Base-by-base conservation (phyloP, 2,888 invertebrate genomes). In the Melitaea athalia region DNA sequence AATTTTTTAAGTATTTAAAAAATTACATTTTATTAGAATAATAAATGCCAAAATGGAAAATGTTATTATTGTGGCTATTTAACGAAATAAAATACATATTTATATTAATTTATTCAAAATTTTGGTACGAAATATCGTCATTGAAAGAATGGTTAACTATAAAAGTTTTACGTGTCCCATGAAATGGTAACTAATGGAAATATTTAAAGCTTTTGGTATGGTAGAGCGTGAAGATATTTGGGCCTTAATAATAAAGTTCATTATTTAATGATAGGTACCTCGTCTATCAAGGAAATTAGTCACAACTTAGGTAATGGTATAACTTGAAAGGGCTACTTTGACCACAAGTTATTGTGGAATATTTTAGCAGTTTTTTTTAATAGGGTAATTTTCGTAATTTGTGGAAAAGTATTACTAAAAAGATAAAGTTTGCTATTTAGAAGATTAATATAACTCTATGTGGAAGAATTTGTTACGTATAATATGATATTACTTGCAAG, bases 1-100 rank as follows among this genome's bases (percentile, higher is more conserved):
- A 55, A 50, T 50, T 15, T 5, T 50, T 50, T 8, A 50, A 50
- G 14, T 15, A 50, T 50, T 50, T 50, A n/a, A 50, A 55, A 55
- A 38, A 7, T 55, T 55, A n/a, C 33, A 53, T 7, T 8, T n/a
- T 24, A 53, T 12, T 10, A 53, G 12, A 31, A 53, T 15, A 7
- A 15, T 50, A 17, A 15, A n/a, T 47, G 6, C 3, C 47, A n/a
- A 47, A n/a, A 47, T 47, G 47, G 47, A 2, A 47, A 47, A 5
- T 14, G 5, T 6, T 11, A 47, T 14, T 5, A 47, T 3, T 47
- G 14, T 47, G n/a, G 14, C 0, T 15, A 50, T 10, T n/a, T n/a
- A n/a, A 49, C 11, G 17, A 50, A 17, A 4, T n/a, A 5, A 15
- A 49, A 15, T 8, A 3, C 7, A n/a, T n/a, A 47, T 47, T 14